Base-by-base conservation (phyloP, 2,888 invertebrate species). In the Netelia virgata region DNA sequence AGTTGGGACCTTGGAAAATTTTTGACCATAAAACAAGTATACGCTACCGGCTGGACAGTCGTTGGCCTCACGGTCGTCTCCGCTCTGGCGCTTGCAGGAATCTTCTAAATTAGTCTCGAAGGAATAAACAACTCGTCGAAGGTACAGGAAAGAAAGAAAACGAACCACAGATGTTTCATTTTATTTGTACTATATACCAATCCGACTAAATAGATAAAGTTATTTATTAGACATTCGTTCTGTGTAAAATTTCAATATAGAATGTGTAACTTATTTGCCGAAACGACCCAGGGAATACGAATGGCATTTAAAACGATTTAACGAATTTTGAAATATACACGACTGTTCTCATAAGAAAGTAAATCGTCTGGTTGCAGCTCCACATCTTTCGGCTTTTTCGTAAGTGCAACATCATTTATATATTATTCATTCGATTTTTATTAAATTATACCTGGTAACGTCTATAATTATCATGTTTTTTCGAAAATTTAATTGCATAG, bases 1-100 rank as follows among this genome's bases (percentile, higher is more conserved):
- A 95, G 90, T 72, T 98, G 97, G 97, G 97, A 98, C 89, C 94
- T 96, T 1, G 97, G 97, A 28, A 95, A 95, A 90, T 96, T 96
- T 86, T 94, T 97, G 68, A 95, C 96, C 8, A 95, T 97, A 80
- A 96, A 96, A 91, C 96, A 97, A 92, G 97, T 98, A 2, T 97
- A 97, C 89, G 92, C 94, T 10, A 97, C 97, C 87, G 96, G 96
- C 88, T 96, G 96, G 92, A 91, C 93, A 84, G 95, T 96, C 94
- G 87, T 95, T 23, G 94, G 90, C 28, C 83, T 94, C 28, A 93
- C 95, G 6, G 88, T 93, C 64, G 87, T 94, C 43, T 87, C 95
- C 57, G 94, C 95, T 36, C 88, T 94, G 78, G 89, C 91, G 73
- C 89, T 95, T 85, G 94, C 95, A 28, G 88, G 92, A 57, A 87